Base-by-base conservation (phyloP, 2,888 invertebrate genomes). In the Xestia rhomboidea region DNA sequence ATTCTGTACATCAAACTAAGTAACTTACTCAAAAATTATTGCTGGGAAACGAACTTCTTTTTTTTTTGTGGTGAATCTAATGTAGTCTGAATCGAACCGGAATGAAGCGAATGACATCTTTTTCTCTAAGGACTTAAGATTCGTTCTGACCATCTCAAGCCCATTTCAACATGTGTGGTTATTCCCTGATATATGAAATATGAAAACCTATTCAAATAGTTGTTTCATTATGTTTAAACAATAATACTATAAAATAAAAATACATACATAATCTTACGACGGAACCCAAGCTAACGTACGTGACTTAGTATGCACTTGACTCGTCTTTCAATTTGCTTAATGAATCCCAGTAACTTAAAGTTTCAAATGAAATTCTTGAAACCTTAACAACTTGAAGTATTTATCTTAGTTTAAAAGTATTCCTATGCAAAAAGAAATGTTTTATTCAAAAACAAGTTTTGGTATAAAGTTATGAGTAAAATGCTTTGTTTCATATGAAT, bases 291-390 rank as follows among this genome's bases (percentile, higher is more conserved):
- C 21, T 8, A 21, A 11, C 27, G 6, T 49, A 4, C 46, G 24
- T 51, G 7, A 10, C 60, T 57, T 38, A 18, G 7, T 24, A 72
- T 38, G 30, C 6, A 66, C 51, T 51, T 41, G 68, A 44, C 63
- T 51, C 30, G 51, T 60, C 79, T 77, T 78, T 70, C 68, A 70
- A 84, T 86, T 88, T 72, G 27, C 84, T 67, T 79, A 88, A 84
- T 86, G 76, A 86, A 84, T 78, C 68, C 54, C 68, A 73, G 77
- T 76, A 85, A 73, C 77, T 78, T 64, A 83, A 82, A 72, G 76
- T 79, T 84, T 64, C 38, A 18, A 75, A 74, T 64, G n/a, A 79
- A 82, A 80, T 76, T 68, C 76, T 73, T 73, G 51, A 57, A 82
- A 66, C 13, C 38, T 21, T 54, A 77, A 67, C 60, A 73, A 77